phyloP scores from a whole-genome alignment of 2,888 invertebrate genomes.

The Lithophane leautieri region DNA sequence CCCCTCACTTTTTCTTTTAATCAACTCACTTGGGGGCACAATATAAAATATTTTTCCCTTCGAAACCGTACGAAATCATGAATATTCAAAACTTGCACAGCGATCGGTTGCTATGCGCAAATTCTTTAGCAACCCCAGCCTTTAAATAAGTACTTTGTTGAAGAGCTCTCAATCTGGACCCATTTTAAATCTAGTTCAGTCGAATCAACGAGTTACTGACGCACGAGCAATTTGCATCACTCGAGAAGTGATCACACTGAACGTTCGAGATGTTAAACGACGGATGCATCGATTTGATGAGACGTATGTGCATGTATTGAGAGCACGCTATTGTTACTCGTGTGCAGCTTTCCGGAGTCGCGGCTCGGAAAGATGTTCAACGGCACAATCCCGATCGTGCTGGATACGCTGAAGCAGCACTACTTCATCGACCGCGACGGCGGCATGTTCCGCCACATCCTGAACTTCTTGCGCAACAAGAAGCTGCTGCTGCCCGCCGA shows the following conservation, averaged over 20 bases:
- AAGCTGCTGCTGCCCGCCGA: slow-evolving; percentile 96
- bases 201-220: slow-evolving; percentile 56
- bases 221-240: slow-evolving; percentile 64
- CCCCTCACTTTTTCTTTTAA: slow-evolving; percentile 74
- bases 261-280: slow-evolving; percentile 54
- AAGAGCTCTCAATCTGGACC: slow-evolving; percentile 46
- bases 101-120: slow-evolving; percentile 8
- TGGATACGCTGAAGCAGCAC: slow-evolving; percentile 99
- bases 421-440: slow-evolving; percentile 99
- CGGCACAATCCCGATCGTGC: slow-evolving; percentile 98
- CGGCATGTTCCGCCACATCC: slow-evolving; percentile 98
- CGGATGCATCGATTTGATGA: slow-evolving; percentile 62
- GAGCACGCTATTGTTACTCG: slow-evolving; percentile 18
- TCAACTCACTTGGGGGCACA: slow-evolving; percentile 76
- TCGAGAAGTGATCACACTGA: slow-evolving; percentile 55
- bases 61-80: slow-evolving; percentile 26
- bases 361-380: slow-evolving; percentile 98
- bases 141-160: slow-evolving; percentile 32
- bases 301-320: slow-evolving; percentile 51
- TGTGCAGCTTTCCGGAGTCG: slow-evolving; percentile 97
- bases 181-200: slow-evolving; percentile 57
- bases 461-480: slow-evolving; percentile 98
- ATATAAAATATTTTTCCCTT: slow-evolving; percentile 66
- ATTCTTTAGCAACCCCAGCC: slow-evolving; percentile 63
- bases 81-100: slow-evolving; percentile 31